Base-by-base conservation (phyloP, 2,888 invertebrate genomes). In the Periphyllus acericola region DNA sequence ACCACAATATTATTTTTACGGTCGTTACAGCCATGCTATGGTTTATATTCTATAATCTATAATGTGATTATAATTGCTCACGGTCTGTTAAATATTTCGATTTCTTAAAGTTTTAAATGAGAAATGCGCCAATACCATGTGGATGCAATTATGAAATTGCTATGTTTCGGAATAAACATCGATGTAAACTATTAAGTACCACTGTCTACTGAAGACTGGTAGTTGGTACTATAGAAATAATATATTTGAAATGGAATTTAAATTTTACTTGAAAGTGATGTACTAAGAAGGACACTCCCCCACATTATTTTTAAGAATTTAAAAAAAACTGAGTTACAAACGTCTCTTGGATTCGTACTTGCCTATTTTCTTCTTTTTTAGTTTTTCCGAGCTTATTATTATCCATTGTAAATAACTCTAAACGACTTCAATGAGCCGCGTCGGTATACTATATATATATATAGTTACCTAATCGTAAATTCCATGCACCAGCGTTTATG, bases 371-470 rank as follows among this genome's bases (percentile, higher is more conserved):
- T 36, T 36, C 6, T 68, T n/a, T 34, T 66, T 66, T n/a, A 25
- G 19, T 66, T 79, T 79, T 55, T 66, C n/a, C 25, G 14, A 36
- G 14, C 17, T 5, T n/a, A 79, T 29, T 25, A 40, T n/a, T 29
- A 3, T 75, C 25, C 36, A 36, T 34, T 36, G 36, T 79, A 60
- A 79, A 79, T 79, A 79, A 79, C 60, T 79, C 60, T 80, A 80
- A 80, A 80, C 66, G 36, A 40, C 80, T 81, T 81, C 21, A 81
- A 68, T 46, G 66, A 9, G 19, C 9, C 40, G 46, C 21, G 9
- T 40, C 40, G 3, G 25, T 66, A 8, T 21, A 29, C 68, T 46
- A 29, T 29, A 68, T 66, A 25, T 14, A 3, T 68, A 52, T 17
- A 17, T 17, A 17, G 17, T 52, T 11, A 52, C 11, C 17, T 52